Base-by-base conservation (phyloP, 2,888 invertebrate genomes). In the Baronia brevicornis region DNA sequence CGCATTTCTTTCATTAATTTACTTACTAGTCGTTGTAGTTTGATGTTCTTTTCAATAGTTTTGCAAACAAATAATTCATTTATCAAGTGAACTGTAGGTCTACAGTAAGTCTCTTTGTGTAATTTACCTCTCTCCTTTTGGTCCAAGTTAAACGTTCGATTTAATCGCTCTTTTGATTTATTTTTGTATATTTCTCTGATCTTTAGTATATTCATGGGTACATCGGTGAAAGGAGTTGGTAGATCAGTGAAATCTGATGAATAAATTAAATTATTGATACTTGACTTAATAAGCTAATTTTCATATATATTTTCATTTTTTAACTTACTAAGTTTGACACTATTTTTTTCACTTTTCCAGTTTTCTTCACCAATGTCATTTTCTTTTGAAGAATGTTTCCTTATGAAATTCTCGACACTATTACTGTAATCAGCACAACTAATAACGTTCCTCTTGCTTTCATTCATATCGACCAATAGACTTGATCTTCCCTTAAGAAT, bases 101-200 rank as follows among this genome's bases (percentile, higher is more conserved):
- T 61, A 23, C 67, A 69, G 26, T 65, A 63, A 0, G 70, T 69
- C 1, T 53, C 46, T 48, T 71, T 71, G 13, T 70, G 47, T 31
- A 41, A 38, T 27, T 38, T 44, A 15, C 50, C 46, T 21, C 32
- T 34, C 13, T 13, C 19, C 3, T 5, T 22, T 12, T 13, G 6
- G 11, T 10, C 5, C 5, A 18, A 7, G 10, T 21, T 21, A 6
- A 6, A 13, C 7, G 8, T 28, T 9, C 13, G 13, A 8, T 8
- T 13, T 5, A 21, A 5, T 2, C 5, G 14, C 3, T 4, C n/a
- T n/a, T n/a, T n/a, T n/a, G n/a, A n/a, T n/a, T n/a, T n/a, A n/a
- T n/a, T n/a, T n/a, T n/a, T n/a, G n/a, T n/a, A n/a, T n/a, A n/a
- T n/a, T n/a, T n/a, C n/a, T n/a, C n/a, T n/a, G n/a, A n/a, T n/a